Conservation (phyloP, 2,797 vertebrate genomes). For the Melanotaenia parkinsoni region DNA sequence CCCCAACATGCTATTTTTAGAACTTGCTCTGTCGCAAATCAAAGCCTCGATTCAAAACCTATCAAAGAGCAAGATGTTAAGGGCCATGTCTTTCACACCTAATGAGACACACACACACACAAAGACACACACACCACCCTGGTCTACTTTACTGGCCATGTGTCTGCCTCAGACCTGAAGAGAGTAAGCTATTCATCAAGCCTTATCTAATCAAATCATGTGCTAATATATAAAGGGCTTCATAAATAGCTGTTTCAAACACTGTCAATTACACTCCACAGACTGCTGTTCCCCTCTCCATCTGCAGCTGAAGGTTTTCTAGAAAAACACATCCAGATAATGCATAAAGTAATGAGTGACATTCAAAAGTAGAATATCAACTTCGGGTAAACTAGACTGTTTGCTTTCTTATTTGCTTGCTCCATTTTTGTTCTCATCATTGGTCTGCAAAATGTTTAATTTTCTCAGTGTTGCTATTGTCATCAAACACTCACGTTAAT, state of each 20-base stretch:
- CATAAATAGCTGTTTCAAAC: slow-evolving; percentile 61
- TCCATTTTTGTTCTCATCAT: slow-evolving; percentile 10
- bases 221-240: slow-evolving; percentile 58
- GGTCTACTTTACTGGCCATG: slow-evolving; percentile 41
- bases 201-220: slow-evolving; percentile 66
- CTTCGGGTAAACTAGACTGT: slow-evolving; percentile 6
- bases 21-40: slow-evolving; percentile 70
- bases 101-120: slow-evolving; percentile 40
- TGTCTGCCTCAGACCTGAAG: slow-evolving; percentile 46
- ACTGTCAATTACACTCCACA: slow-evolving; percentile 38
- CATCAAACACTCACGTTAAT: slow-evolving; percentile 18
- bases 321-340: slow-evolving; percentile 7
- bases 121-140: slow-evolving; percentile 20
- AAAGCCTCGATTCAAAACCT: slow-evolving; percentile 79
- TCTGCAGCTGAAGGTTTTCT: slow-evolving; percentile 28
- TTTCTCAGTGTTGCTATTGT: neutral
- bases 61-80: slow-evolving; percentile 73
- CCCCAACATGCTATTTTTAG: slow-evolving; percentile 81
- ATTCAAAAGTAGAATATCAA: slow-evolving; percentile 52
- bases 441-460: slow-evolving; percentile 7
- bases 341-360: slow-evolving; percentile 52
- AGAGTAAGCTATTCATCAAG: slow-evolving; percentile 58
- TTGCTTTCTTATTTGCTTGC: neutral
- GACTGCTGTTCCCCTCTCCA: slow-evolving; percentile 5
- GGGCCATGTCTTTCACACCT: slow-evolving; percentile 64